Base-by-base conservation (phyloP, 2,888 invertebrate genomes). In the Blastobasis adustella region DNA sequence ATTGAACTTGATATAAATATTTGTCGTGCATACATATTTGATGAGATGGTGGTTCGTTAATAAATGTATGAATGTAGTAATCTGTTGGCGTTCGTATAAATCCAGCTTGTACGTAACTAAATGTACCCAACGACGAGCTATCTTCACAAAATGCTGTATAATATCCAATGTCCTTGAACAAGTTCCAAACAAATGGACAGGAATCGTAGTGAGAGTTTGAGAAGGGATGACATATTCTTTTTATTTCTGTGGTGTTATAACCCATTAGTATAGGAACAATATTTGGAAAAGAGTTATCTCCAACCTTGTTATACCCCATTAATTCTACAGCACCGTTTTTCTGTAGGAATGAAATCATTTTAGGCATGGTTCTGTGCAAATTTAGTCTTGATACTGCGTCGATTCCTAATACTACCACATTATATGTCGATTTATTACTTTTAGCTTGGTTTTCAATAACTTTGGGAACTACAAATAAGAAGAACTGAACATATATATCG, bases 211-310 rank as follows among this genome's bases (percentile, higher is more conserved):
- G 81, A 0, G 82, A 78, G 5, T 76, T 71, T 0, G 75, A 67
- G n/a, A 80, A 77, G 0, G 84, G 85, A 80, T 92, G 89, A 64
- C 94, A 95, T 0, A 72, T 79, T 23, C 80, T 72, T 39, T 76
- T 76, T 37, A 94, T 66, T 62, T 94, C 93, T 2, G 79, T 77
- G 41, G 90, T 90, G 7, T 88, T 23, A 9, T 46, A 43, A 36
- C 97, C 97, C 8, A 92, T 91, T n/a, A 97, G 77, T 45, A 95
- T 85, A 0, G 97, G 94, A 43, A 96, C 90, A 45, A 97, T 71
- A 76, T 98, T 98, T 0, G 96, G 96, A 69, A 93, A 96, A 0
- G 97, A 96, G 71, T 97, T 98, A 76, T 97, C 97, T 0, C 92
- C 98, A 4, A 98, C 93, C 87, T 98, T 98, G 69, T 94, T 96